These are phyloP conservation scores for Lysandra coridon DNA, from an alignment of 2,888 invertebrate species.

Conservation along the genomic window DNA sequence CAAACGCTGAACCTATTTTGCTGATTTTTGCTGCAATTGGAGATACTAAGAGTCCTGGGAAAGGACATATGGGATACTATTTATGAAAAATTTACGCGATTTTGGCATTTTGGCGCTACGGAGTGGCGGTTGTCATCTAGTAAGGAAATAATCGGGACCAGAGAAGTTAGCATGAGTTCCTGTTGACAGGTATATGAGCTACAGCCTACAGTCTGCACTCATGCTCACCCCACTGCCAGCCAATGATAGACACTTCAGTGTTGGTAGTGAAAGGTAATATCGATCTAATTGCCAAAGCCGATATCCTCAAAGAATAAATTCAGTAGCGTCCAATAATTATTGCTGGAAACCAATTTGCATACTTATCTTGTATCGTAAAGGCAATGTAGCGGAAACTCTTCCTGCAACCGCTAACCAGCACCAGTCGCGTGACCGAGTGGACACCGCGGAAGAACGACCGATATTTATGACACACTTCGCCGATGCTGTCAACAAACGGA, in stretches of 20 bases:
- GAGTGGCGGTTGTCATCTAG: too few relatives aligned
- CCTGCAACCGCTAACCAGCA: not conserved
- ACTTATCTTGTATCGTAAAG: slow-evolving; percentile 10
- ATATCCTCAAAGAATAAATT: not conserved
- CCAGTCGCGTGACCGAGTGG: slow-evolving; percentile 16
- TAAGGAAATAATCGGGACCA: too few relatives aligned
- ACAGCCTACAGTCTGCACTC: too few relatives aligned
- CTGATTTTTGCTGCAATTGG: too few relatives aligned
- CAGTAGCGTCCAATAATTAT: not conserved
- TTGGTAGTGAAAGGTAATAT: not conserved
- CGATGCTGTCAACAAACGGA: not conserved
- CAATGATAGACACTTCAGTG: not conserved
- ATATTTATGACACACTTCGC: slow-evolving; percentile 19
- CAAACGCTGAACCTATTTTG: too few relatives aligned
- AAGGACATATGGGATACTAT: too few relatives aligned
- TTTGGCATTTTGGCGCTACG: too few relatives aligned
- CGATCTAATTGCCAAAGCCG: not conserved
- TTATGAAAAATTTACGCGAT: too few relatives aligned
- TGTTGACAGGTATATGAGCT: too few relatives aligned
- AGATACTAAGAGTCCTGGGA: too few relatives aligned
- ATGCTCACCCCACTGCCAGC: too few relatives aligned
- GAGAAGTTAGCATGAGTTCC: too few relatives aligned
- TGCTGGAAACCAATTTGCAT: not conserved
- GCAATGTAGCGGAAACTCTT: not conserved
- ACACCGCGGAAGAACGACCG: slow-evolving; percentile 26